Evolutionary conservation across 2,888 invertebrate species (phyloP), one percentile per base, ranked within the genome.

Genomic region (Drosophila pegasa): DNA sequence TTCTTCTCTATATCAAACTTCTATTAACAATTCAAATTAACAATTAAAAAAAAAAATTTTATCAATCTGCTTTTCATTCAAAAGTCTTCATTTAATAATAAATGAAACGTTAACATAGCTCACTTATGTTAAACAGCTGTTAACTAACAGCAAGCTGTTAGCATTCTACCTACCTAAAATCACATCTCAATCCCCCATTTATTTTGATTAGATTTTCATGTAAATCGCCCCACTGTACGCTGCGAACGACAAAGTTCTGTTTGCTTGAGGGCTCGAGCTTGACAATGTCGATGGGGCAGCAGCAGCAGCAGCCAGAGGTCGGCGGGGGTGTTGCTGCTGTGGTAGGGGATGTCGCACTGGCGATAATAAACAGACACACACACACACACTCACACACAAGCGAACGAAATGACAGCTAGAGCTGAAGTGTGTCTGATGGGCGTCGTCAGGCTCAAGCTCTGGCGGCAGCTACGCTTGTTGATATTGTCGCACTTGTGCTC

Each of bases 301-400:
- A 22, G 27, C 38, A 50, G 29, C 37, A 55, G 25, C 41, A 22
- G 27, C 38, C 16, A 41, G 4, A 16, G 57, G 31, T 12, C 16
- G n/a, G 45, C 37, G 22, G n/a, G 45, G 43, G 27, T 45, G 27
- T 18, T 29, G 3, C 9, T 35, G n/a, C 22, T 35, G n/a, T 33
- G 41, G 20, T 12, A 51, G 41, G 29, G 22, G 45, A 61, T 65
- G 60, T 69, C 66, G 68, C 57, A 60, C 63, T 65, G 68, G 74
- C 83, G 84, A 86, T 84, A 84, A 87, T 87, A 88, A 87, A 87
- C 87, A 83, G 79, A 77, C 88, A 72, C 72, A 85, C 80, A 63
- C n/a, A 71, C 69, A 64, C 65, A 77, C 88, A 72, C 72, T 83
- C 80, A 63, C n/a, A 71, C 69, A 64, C 65, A 56, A 65, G 72